phyloP scores from a whole-genome alignment of 2,797 vertebrate genomes.

The Pseudomugil tenellus region DNA sequence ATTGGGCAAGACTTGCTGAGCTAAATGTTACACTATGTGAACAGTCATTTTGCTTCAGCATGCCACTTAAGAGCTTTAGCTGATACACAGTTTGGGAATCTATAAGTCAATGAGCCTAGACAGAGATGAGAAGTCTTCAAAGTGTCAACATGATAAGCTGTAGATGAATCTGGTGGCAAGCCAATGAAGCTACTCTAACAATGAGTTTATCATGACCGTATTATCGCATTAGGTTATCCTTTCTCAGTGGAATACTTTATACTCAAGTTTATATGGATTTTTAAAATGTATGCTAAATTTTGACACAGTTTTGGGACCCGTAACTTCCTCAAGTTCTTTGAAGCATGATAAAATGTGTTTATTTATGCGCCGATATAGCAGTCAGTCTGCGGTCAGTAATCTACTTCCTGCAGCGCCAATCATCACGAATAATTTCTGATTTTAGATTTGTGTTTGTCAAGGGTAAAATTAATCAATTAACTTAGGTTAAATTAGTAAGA shows the following conservation, averaged over 20 bases:
- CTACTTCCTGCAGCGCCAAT: background rate
- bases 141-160: constrained; percentile 51
- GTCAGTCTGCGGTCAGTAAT: background rate
- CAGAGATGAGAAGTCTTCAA: constrained; percentile 59
- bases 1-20: constrained; percentile 63
- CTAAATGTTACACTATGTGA: constrained; percentile 58
- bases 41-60: constrained; percentile 75
- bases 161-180: constrained; percentile 43
- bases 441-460: background rate
- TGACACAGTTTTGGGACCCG: background rate
- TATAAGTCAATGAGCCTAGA: constrained; percentile 63
- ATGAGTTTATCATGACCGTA: constrained; percentile 15
- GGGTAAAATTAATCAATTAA: background rate
- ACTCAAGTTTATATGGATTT: background rate
- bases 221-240: background rate
- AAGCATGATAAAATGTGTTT: background rate
- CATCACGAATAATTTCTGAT: background rate
- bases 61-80: constrained; percentile 77
- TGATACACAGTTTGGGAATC: constrained; percentile 71
- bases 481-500: background rate
- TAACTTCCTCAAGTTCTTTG: background rate
- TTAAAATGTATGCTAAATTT: background rate
- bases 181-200: constrained; percentile 38
- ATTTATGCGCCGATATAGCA: background rate
- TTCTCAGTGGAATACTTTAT: background rate